Base-by-base conservation (phyloP, 2,888 invertebrate genomes). In the Anthrax anthrax region DNA sequence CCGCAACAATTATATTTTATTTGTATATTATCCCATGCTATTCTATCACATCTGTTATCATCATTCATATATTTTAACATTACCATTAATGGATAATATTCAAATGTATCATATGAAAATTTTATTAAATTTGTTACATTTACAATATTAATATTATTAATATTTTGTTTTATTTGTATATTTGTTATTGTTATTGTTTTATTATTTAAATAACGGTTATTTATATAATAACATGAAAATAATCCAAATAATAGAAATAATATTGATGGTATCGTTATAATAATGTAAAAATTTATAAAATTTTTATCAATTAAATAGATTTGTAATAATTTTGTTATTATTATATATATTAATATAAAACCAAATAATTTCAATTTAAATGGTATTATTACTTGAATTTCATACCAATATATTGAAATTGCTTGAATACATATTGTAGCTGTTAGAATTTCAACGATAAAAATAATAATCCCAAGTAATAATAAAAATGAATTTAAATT, bases 11-110 rank as follows among this genome's bases (percentile, higher is more conserved):
- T 16, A 17, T 49, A 49, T 17, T 49, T 49, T 1, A 8, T 18
- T 36, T 49, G 48, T 13, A 49, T 41, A 17, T 10, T 40, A 43
- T 49, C 48, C 48, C 48, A 49, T 6, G 48, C 46, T 8, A 8
- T 18, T 19, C 43, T 46, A 14, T 29, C 37, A 38, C 27, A 40
- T 1, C 6, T 9, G 2, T 19, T 37, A 8, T 18, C 36, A 34
- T 49, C 48, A n/a, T n/a, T n/a, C n/a, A n/a, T n/a, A 23, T 49
- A 49, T 13, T 18, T 14, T 3, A 37, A 13, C 48, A 49, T 49
- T 8, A 45, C 9, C 3, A 4, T 12, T 12, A 32, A 32, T 12
- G 9, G 29, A 32, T 32, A 32, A 27, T 27, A 27, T 27, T 27
- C 23, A 9, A 27, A 27, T 27, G 9, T 27, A 27, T 27, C 23